A percentile compares a stretch with the other conserved stretches of the same genome.
phyloP scores from a whole-genome alignment of 2,888 invertebrate species.

The Thumatha senex region DNA sequence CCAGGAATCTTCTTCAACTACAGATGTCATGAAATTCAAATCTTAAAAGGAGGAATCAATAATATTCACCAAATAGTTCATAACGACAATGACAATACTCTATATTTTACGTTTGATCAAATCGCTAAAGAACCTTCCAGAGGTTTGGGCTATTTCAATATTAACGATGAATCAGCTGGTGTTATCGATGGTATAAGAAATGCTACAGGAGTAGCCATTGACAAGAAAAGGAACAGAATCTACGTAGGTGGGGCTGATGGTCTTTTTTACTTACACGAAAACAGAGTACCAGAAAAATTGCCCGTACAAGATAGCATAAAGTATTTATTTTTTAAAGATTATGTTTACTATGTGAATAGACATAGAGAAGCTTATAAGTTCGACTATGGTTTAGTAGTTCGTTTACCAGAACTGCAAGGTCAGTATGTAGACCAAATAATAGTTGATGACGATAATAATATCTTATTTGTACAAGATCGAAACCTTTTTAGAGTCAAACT shows the following conservation, averaged over 20 bases:
- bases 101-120: constrained; percentile 69
- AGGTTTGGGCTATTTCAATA: constrained; percentile 54
- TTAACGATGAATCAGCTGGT: constrained; percentile 48
- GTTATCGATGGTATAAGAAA: constrained; percentile 62
- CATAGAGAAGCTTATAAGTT: constrained; percentile 60
- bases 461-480: constrained; percentile 57
- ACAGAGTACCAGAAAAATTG: constrained; percentile 54
- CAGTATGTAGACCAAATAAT: constrained; percentile 55
- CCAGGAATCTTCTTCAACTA: constrained; percentile 56
- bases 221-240: constrained; percentile 55
- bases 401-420: constrained; percentile 52
- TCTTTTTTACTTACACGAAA: constrained; percentile 57
- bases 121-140: constrained; percentile 46
- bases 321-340: constrained; percentile 59
- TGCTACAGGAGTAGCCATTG: constrained; percentile 65
- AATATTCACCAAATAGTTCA: constrained; percentile 55
- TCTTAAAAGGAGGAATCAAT: constrained; percentile 67
- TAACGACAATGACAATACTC: constrained; percentile 60
- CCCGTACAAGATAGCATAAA: constrained; percentile 61
- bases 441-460: constrained; percentile 64
- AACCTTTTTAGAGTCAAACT: constrained; percentile 60
- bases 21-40: constrained; percentile 59
- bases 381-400: constrained; percentile 51
- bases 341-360: constrained; percentile 57
- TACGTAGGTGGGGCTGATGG: constrained; percentile 68